Base-by-base conservation (phyloP, 2,113 vertebrate species). In the Nematolebias whitei region DNA sequence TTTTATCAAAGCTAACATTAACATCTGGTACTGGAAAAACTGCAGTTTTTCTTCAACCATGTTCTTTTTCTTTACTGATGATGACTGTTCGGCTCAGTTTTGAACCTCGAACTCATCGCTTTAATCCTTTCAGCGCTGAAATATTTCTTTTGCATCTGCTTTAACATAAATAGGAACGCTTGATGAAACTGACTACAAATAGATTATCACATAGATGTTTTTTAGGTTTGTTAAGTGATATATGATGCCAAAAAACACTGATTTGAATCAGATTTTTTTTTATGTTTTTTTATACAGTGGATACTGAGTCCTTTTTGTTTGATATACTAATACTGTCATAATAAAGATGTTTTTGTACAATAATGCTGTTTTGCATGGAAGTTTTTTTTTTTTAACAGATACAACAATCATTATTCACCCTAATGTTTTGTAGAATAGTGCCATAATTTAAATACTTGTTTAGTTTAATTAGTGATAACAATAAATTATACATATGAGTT, bases 291-390 rank as follows among this genome's bases (percentile, higher is more conserved):
- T 74, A 83, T 76, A 76, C 59, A 74, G 29, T 57, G 61, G 15
- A 22, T 56, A 68, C 81, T 71, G 75, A 75, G 78, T 77, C 54
- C 26, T 80, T 63, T 74, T 80, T 91, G 85, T 88, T 85, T 80
- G 69, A 65, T 84, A 68, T 86, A 86, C 82, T 83, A 87, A 90
- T 84, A 88, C 59, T 90, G 83, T 88, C 77, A 85, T 76, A 89
- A 86, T 90, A 90, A 91, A 92, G 63, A 40, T 87, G 72, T 61
- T 89, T 89, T 90, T 90, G 78, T 90, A 90, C 73, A 72, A 75
- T 68, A 82, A 20, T 19, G 32, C 24, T 47, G 41, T 47, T 47
- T 10, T 45, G n/a, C 70, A 15, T 74, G 20, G 18, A 29, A 4
- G 1, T 41, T 57, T 63, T 1, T 38, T n/a, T n/a, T 44, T 51